Conservation (phyloP, 2,113 vertebrate species). For the Galemys pyrenaicus region DNA sequence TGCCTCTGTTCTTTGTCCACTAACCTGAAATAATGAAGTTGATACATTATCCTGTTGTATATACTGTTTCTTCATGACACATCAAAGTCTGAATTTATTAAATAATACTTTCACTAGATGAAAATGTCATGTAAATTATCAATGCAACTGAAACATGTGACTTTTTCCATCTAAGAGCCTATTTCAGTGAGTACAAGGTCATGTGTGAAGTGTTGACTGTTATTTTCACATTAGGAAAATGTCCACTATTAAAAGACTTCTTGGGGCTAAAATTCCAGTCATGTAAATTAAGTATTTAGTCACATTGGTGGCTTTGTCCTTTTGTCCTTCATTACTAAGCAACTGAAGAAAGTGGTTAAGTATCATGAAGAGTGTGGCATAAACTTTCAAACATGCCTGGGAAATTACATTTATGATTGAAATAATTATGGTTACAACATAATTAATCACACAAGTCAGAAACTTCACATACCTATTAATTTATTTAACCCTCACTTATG, state of each 20-base stretch:
- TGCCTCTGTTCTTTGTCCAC: neutral
- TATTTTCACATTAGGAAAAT: neutral
- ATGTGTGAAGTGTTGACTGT: neutral
- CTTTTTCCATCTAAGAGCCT: neutral
- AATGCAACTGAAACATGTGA: neutral
- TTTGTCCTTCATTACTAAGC: conserved; percentile 52
- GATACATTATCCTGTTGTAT: neutral
- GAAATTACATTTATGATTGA: neutral
- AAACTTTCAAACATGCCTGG: conserved; percentile 1
- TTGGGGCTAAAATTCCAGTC: conserved; percentile 41
- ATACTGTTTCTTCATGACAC: conserved; percentile 5
- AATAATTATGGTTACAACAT: neutral
- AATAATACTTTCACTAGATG: neutral
- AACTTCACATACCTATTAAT: neutral
- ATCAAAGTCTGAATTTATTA: neutral
- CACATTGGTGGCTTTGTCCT: conserved; percentile 18
- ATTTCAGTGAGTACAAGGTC: neutral
- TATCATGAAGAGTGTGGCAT: neutral
- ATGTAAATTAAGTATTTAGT: conserved; percentile 18
- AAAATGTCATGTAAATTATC: neutral
- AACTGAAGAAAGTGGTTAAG: neutral
- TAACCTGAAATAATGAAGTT: neutral
- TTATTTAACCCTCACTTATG: neutral
- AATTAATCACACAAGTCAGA: neutral
- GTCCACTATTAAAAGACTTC: neutral